Evolutionary conservation across 1,140 invertebrate species (phyloP), one percentile per base, ranked within the genome.

Genomic region (Epicauta chinensis): DNA sequence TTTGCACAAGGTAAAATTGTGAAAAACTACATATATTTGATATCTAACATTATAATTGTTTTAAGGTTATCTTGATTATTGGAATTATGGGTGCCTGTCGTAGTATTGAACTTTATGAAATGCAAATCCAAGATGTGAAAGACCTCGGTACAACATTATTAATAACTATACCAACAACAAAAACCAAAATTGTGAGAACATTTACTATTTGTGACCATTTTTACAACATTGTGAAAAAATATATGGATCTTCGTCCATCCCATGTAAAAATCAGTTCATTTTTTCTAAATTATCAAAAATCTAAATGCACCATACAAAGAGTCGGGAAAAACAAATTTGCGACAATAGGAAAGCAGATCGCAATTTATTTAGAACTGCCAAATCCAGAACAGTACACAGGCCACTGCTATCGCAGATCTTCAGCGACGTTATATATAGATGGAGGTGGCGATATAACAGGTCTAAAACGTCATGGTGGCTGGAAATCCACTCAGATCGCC

Each of bases 401-500:
- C 2, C 42, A 44, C 16, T 44, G 42, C 16, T 44, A 32, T 30
- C 45, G 45, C 6, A n/a, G 45, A 30, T 38, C 15, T 37, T 48
- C 35, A 15, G 35, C 45, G 30, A 13, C 42, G 32, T 10, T 44
- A 14, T 32, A 14, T 1, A 23, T 32, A 0, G 23, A 44, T 44
- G 42, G n/a, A 6, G 42, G 42, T 12, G 42, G 23, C 7, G 23
- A 23, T 23, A 44, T 62, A 32, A 48, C 36, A 12, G 48, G 29
- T 13, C 16, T 67, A 23, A 66, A 66, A 54, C 35, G 55, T 34
- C 51, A 59, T 41, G 58, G 56, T 4, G 61, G 60, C 7, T 66
- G 59, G 64, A 58, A 55, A 45, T 58, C 40, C 1, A 44, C 42
- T 10, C 36, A 31, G 31, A 35, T 63, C 16, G 38, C 40, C 10